Base-by-base conservation (phyloP, 2,797 vertebrate species). In the Neosilurus mollespiculum region DNA sequence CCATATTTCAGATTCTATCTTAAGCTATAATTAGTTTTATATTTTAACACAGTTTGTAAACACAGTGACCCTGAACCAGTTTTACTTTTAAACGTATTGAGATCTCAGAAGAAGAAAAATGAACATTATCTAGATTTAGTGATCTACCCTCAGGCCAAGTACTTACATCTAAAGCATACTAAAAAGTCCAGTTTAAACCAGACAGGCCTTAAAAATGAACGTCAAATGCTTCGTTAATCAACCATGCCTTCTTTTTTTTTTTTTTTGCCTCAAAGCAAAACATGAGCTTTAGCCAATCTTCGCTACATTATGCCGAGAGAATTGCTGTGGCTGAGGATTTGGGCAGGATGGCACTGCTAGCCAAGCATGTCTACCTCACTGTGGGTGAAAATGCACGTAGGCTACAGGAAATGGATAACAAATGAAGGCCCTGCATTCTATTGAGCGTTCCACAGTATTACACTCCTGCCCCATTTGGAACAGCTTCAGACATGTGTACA, bases 211-310 rank as follows among this genome's bases (percentile, higher is more conserved):
- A 15, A 84, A 70, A 88, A 84, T 77, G 80, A 76, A 86, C 82
- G 82, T 88, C 85, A 86, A 80, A 56, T 81, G 83, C 83, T 83
- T 86, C 78, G 79, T 81, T 88, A 87, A 86, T 80, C 81, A 78
- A 30, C 59, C 56, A 16, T 34, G 72, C 54, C 4, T 37, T 76
- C 58, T 56, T 85, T 61, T 84, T 15, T 22, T 76, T 76, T 56
- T 84, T 61, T 84, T 73, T 66, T 73, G 70, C 54, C 30, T 76
- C 59, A 86, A 66, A 83, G 71, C 34, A 81, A 75, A 65, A 81
- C 15, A 84, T 61, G 53, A 75, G 65, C 72, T 86, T 70, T 54
- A 10, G 64, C 78, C 80, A 88, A 83, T 78, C 80, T 78, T 26
- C 53, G 65, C 30, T 56, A 72, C 67, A 10, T 9, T 49, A 43